Base-by-base conservation (phyloP, 2,888 invertebrate species). In the Chironomus riparius region DNA sequence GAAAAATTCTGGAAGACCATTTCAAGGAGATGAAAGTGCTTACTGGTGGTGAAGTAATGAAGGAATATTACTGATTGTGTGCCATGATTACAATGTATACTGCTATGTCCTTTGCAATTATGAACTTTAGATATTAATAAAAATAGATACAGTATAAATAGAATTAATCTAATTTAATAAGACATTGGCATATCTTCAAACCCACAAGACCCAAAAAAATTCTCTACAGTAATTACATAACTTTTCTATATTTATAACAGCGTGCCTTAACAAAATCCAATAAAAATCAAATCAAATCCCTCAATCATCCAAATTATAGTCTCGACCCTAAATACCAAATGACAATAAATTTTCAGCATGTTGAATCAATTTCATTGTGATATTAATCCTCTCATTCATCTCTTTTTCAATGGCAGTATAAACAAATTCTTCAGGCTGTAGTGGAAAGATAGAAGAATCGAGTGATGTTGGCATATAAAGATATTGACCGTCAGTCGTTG, bases 391-490 rank as follows among this genome's bases (percentile, higher is more conserved):
- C 18, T 65, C 65, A 24, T 65, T 65, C 13, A 3, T 12, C 13
- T 21, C 13, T 1, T 65, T 13, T 3, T 10, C 21, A 2, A 13
- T 22, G 7, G 7, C 6, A 38, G 38, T 38, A 24, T 65, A 24
- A 12, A 7, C 6, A 70, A 80, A 76, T 38, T 47, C 10, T 24
- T 65, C 21, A 2, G 65, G 65, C 10, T 65, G 24, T 10, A 88
- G 79, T 5, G 88, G 87, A 80, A 86, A 82, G 15, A 88, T 85
- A 3, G 84, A 83, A 1, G 85, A 83, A 68, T 85, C 82, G 47
- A 87, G 77, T 5, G 87, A 85, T 5, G 87, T 83, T 0, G 88
- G 88, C 18, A 77, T 38, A 38, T 56, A 56, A 48, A 75, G 65
- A 15, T 22, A 75, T 56, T 69, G 28, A 12, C 47, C 47, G 50